Base-by-base conservation (phyloP, 2,797 vertebrate species). In the Peromyscus eremicus region DNA sequence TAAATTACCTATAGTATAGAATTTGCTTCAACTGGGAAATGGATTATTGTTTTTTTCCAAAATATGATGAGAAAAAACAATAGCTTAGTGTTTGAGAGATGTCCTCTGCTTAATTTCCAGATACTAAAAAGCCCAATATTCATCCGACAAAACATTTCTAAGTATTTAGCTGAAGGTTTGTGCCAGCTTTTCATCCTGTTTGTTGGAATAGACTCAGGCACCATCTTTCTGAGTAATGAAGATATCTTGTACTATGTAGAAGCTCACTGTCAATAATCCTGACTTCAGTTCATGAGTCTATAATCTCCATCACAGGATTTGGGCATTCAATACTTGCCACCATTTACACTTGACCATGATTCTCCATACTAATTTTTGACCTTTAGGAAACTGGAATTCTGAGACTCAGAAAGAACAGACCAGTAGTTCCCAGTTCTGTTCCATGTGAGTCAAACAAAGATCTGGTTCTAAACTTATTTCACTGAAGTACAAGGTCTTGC, bases 61-160 rank as follows among this genome's bases (percentile, higher is more conserved):
- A 57, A 83, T 92, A 55, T 71, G 52, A 92, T 14, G 12, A 70
- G 12, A 17, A 55, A 57, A 32, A 52, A 5, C 4, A 84, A 68
- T 57, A 82, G 43, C 46, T 68, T 88, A 62, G 17, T 52, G 49
- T 79, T 95, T 43, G 10, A 88, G 73, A 81, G 73, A 49, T 76
- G 82, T 94, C 60, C 32, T 90, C 84, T 85, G 64, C 88, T 82
- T 92, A 73, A 75, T 93, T 97, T 91, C 43, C 49, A 93, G 92
- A 80, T 81, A 76, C 43, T 34, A 46, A 55, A 94, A 62, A 91
- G 32, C 40, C 34, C 73, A 60, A 82, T 52, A 89, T 96, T 91
- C 40, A 57, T 70, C 43, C 88, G 37, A 88, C 17, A 89, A 89
- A 81, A 96, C 80, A 34, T 2, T 60, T 88, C 55, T 60, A 66